Evolutionary conservation across 2,113 vertebrate genomes (phyloP), one percentile per base, ranked within the genome.

Genomic region (Ardeotis arabs): DNA sequence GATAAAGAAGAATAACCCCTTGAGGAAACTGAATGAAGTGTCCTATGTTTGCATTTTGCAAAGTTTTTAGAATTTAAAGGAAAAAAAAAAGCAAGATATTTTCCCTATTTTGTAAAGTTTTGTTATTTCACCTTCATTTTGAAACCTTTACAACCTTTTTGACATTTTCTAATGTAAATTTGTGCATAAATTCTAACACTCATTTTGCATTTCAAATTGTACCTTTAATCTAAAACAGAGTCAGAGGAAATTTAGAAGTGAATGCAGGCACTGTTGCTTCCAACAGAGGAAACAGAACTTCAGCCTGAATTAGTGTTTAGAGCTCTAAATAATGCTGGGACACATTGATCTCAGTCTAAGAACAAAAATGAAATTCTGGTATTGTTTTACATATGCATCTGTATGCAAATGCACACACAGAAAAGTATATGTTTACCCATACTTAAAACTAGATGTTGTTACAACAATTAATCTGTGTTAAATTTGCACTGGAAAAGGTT

Each of bases 161-260:
- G 24, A 83, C 39, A 75, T 62, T 90, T 59, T 77, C 45, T 86
- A 64, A 81, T 87, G 70, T 31, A 39, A 78, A 87, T 93, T 92
- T 88, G n/a, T 92, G 79, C 58, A 90, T 69, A 72, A 95, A 97
- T 95, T 94, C 80, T 94, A 95, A 80, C 84, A 96, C 41, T 12
- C 76, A 68, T 84, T 95, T 97, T 79, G 55, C 72, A 91, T 95
- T 94, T 97, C 63, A 96, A 87, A 96, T 94, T 95, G 77, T 73
- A 90, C 33, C 31, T 95, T 94, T 67, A 74, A 79, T 45, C 60
- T 77, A 67, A 91, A 97, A 93, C 3, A 77, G 55, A 97, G 92
- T 92, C 39, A 45, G 68, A 74, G 45, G 37, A 79, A 39, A 82
- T 55, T 84, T 95, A 83, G 73, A 6, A 64, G 25, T 87, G 76